Base-by-base conservation (phyloP, 2,888 invertebrate genomes). In the Alloplasta piceator region DNA sequence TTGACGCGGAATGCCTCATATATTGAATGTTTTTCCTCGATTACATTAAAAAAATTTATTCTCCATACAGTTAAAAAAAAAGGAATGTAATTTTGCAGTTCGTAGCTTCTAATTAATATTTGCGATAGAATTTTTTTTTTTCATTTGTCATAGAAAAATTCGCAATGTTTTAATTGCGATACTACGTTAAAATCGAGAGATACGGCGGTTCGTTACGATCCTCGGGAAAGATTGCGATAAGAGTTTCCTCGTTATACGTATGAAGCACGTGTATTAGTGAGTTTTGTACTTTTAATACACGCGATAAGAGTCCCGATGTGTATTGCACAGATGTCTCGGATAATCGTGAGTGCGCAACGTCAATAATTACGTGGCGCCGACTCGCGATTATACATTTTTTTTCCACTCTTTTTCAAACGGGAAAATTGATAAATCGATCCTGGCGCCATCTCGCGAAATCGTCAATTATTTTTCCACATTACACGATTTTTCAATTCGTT, bases 301-400 rank as follows among this genome's bases (percentile, higher is more conserved):
- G 26, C 60, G 79, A 79, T 70, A 68, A 68, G 61, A 46, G 61
- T 50, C 52, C 36, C 43, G 36, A 46, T 38, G 38, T 39, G 46
- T 61, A 36, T 48, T 26, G 73, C 60, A 81, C 80, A 81, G 80
- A 81, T 81, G 80, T 77, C 64, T 64, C 73, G 80, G 80, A 81
- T 81, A 81, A 81, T 81, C 80, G 73, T 10, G 80, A 76, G 67
- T 48, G 39, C 46, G 56, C 64, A 74, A 58, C 58, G 61, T 56
- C 70, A 81, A 81, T 81, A 64, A 81, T 63, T 14, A 14, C 38
- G 16, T 70, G 73, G 72, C 80, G 77, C 67, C 72, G 72, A 77
- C 26, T 55, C 43, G 36, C 60, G 63, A 66, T 74, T 50, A 52
- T 76, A 46, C 50, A 48, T 26, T 26, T 26, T 26, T 26, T 26